Conservation (phyloP, 2,113 vertebrate genomes). For the Phocoena sinus region DNA sequence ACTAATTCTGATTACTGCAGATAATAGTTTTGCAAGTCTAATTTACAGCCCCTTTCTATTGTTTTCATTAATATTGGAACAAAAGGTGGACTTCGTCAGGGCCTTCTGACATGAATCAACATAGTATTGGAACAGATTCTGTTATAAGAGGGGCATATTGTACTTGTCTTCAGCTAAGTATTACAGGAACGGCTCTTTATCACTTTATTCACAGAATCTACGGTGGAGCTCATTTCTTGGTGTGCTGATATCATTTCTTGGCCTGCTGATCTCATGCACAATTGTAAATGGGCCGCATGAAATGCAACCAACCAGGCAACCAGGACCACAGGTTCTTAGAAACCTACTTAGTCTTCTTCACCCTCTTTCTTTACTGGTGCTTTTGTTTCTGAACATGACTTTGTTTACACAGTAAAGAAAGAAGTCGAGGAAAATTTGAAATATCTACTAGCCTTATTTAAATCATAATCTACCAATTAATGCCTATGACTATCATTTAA, state of each 20-base stretch:
- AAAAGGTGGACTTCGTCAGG: not conserved
- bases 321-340: not conserved
- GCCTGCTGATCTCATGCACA: not conserved
- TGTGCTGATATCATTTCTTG: not conserved
- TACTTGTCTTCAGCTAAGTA: not conserved
- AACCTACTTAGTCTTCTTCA: not conserved
- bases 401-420: constrained; percentile 22
- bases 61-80: not conserved
- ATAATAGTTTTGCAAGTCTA: not conserved
- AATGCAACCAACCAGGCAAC: not conserved
- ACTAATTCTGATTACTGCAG: not conserved
- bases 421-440: not conserved
- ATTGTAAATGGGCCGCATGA: not conserved
- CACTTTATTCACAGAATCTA: not conserved
- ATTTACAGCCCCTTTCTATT: not conserved
- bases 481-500: not conserved
- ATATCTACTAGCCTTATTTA: not conserved
- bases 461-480: not conserved
- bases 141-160: not conserved
- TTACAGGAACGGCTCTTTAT: not conserved
- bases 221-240: not conserved
- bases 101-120: not conserved
- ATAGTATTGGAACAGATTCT: not conserved
- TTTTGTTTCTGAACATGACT: constrained; percentile 38
- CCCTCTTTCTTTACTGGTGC: constrained; percentile 33